These are phyloP conservation scores for Mantis religiosa DNA, from an alignment of 2,888 invertebrate species.

Conservation along the genomic window DNA sequence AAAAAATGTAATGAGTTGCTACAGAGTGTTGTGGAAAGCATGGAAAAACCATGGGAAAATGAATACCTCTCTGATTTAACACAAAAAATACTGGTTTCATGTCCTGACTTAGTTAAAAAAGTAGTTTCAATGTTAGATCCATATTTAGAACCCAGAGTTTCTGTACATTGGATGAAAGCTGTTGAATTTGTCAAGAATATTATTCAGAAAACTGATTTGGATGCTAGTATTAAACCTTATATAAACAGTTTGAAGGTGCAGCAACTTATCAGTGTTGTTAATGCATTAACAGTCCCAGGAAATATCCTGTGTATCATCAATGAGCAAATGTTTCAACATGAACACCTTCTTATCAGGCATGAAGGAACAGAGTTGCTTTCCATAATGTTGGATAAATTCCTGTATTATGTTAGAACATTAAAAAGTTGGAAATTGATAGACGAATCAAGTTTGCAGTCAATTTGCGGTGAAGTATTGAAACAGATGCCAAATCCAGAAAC, in stretches of 20 bases:
- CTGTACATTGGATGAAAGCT: constrained; percentile 33
- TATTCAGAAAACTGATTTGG: not conserved
- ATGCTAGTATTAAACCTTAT: not conserved
- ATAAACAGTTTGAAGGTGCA: not conserved
- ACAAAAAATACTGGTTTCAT: constrained; percentile 25
- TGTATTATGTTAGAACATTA: not conserved
- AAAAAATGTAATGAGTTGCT: constrained; percentile 25
- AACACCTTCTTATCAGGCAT: not conserved
- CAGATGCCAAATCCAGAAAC: not conserved
- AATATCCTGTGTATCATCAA: not conserved
- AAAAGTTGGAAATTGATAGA: not conserved
- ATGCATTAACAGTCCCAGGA: not conserved
- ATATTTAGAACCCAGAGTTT: constrained; percentile 54
- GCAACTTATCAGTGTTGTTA: not conserved
- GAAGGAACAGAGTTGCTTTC: not conserved
- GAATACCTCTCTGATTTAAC: constrained; percentile 21
- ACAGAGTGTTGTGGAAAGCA: constrained; percentile 21
- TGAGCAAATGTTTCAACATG: not conserved
- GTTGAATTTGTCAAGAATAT: constrained; percentile 41
- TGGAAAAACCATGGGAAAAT: constrained; percentile 31
- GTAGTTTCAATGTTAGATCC: constrained; percentile 56
- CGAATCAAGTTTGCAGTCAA: not conserved
- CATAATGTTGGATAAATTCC: not conserved
- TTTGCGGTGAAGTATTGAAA: not conserved
- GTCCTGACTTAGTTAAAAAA: constrained; percentile 52